phyloP scores from a whole-genome alignment of 1,140 invertebrate species.

The Psix sp. region DNA sequence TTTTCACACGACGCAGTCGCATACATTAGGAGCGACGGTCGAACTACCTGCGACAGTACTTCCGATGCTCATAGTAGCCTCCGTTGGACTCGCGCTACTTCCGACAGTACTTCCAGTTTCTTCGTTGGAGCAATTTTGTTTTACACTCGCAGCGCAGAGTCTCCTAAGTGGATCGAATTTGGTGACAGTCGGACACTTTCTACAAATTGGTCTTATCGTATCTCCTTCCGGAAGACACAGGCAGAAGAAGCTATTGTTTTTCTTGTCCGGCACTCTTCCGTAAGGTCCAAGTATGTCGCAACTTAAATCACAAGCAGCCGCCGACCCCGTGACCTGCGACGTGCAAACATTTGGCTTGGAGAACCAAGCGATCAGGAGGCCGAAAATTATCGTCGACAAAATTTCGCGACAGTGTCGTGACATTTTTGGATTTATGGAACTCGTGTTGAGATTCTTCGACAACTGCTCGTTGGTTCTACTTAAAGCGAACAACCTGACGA shows the following conservation, averaged over 20 bases:
- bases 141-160: conserved; percentile 18
- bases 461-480: too few relatives aligned
- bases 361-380: too few relatives aligned
- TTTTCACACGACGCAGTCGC: too few relatives aligned
- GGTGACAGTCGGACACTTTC: conserved; percentile 43
- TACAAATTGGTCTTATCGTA: conserved; percentile 11
- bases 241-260: conserved; percentile 31
- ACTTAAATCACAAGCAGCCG: conserved; percentile 11
- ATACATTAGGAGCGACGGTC: not conserved
- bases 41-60: not conserved
- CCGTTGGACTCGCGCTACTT: not conserved
- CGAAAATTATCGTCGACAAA: not conserved
- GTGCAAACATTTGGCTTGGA: not conserved
- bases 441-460: too few relatives aligned
- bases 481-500: too few relatives aligned
- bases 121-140: conserved; percentile 5
- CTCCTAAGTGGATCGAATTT: conserved; percentile 30
- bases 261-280: conserved; percentile 34
- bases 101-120: not conserved
- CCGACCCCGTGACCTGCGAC: not conserved
- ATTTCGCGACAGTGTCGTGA: not conserved
- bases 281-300: conserved; percentile 33
- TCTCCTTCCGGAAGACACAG: conserved; percentile 32
- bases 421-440: too few relatives aligned
- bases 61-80: too few relatives aligned